Evolutionary conservation across 2,113 vertebrate genomes (phyloP).

Genomic region (Pedetes capensis): DNA sequence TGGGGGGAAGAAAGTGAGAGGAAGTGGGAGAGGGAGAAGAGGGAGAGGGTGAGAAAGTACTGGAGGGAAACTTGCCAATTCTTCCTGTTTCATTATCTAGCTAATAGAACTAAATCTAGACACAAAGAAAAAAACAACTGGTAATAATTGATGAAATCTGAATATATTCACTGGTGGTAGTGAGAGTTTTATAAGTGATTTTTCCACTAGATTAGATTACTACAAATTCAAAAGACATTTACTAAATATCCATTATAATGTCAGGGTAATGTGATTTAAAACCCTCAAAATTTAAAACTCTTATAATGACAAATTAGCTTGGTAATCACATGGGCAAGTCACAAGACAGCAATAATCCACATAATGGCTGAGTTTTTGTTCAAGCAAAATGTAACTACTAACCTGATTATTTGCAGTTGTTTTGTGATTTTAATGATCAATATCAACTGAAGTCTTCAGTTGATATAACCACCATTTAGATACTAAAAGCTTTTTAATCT

Average conservation of each 20-base stretch:
- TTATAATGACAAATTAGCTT: slow-evolving; percentile 25
- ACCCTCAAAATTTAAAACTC: neutral
- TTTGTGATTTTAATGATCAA: neutral
- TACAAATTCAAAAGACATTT: slow-evolving; percentile 10
- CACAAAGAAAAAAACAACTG: neutral
- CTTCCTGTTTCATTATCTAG: neutral
- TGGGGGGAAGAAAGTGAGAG: neutral
- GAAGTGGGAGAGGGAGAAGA: too few relatives aligned
- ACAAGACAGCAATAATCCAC: neutral
- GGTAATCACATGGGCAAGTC: neutral
- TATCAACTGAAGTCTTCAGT: too few relatives aligned
- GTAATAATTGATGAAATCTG: neutral
- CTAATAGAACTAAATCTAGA: neutral
- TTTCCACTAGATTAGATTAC: neutral
- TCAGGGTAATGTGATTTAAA: slow-evolving; percentile 26
- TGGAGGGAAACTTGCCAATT: neutral
- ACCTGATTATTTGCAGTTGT: neutral
- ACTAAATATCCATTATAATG: slow-evolving; percentile 45
- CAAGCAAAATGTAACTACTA: slow-evolving; percentile 31
- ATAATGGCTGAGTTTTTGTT: slow-evolving; percentile 11
- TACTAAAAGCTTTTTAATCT: too few relatives aligned
- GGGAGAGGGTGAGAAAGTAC: too few relatives aligned
- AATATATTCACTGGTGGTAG: neutral
- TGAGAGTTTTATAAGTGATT: neutral
- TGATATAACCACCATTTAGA: too few relatives aligned